A percentile compares a stretch with the other conserved stretches of the same genome.
Conservation (phyloP, 2,113 vertebrate genomes). For the Cyrtonyx montezumae region DNA sequence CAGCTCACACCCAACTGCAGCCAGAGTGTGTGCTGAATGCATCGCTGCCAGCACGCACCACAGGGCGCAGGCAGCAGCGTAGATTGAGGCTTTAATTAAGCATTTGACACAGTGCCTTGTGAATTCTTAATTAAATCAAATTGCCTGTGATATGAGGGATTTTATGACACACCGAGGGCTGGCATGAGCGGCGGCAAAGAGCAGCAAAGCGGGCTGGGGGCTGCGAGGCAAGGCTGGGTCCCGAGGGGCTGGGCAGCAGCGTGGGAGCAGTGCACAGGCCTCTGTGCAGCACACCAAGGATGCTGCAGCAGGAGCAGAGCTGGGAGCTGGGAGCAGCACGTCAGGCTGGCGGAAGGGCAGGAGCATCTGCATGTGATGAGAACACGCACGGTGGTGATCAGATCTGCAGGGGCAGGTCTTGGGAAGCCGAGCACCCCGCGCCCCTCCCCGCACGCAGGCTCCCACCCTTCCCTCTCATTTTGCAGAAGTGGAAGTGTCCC, state of each 20-base stretch:
- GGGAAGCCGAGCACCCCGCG: neutral
- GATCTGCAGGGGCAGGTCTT: slow-evolving; percentile 38
- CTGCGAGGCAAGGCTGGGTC: neutral
- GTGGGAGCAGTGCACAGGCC: neutral
- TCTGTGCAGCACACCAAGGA: neutral
- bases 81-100: neutral
- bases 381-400: neutral
- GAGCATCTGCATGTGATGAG: neutral
- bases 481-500: slow-evolving; percentile 54
- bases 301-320: neutral
- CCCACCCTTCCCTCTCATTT: slow-evolving; percentile 34
- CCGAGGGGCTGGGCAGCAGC: accelerated
- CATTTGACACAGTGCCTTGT: neutral
- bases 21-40: neutral
- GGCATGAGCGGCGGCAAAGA: neutral
- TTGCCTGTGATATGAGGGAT: neutral
- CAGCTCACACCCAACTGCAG: neutral
- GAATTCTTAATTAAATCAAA: neutral
- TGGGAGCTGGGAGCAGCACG: neutral
- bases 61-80: neutral
- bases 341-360: neutral
- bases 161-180: neutral
- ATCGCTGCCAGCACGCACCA: accelerated
- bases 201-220: neutral
- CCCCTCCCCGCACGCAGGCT: neutral